Base-by-base conservation (phyloP, 2,888 invertebrate species). In the Agrilus biguttatus region DNA sequence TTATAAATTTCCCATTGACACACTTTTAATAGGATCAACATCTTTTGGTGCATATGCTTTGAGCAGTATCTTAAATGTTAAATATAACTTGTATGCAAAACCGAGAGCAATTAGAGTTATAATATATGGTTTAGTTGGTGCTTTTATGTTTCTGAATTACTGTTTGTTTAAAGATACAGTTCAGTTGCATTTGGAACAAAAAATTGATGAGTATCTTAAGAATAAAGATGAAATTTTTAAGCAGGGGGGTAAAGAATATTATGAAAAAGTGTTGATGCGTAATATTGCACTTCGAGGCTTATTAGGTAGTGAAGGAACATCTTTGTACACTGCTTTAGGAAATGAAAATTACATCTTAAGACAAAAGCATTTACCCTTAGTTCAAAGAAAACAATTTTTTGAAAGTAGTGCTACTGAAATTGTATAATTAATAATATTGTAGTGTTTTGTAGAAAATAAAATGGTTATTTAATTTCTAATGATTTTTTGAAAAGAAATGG, bases 181-280 rank as follows among this genome's bases (percentile, higher is more conserved):
- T 10, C 77, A 77, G 57, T 69, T 77, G 17, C 55, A 69, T 51
- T 76, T 71, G 58, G 88, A 89, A 59, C 63, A 67, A 8, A 51
- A 67, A 10, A 72, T 75, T 14, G 88, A 90, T 59, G 65, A 72
- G 42, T 62, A 68, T 47, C 65, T 89, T 14, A 72, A 74, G 48
- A 60, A 70, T 28, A 58, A 80, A 43, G 77, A 78, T 35, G 63
- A 68, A 35, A 69, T 78, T 36, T 85, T 79, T 60, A 65, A 78
- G 8, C 71, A 78, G 57, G 85, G 86, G 38, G 90, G 86, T 3
- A 66, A 78, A 28, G 78, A 81, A 59, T 90, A 75, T 66, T 90
- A 88, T 59, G 73, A 75, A 21, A 86, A 85, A 66, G 59, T 77
- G 21, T 58, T 85, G 34, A 67, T 77, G 52, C 75, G 83, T 58